Evolutionary conservation across 2,888 invertebrate genomes (phyloP).

Genomic region (Tenthredo amoena): DNA sequence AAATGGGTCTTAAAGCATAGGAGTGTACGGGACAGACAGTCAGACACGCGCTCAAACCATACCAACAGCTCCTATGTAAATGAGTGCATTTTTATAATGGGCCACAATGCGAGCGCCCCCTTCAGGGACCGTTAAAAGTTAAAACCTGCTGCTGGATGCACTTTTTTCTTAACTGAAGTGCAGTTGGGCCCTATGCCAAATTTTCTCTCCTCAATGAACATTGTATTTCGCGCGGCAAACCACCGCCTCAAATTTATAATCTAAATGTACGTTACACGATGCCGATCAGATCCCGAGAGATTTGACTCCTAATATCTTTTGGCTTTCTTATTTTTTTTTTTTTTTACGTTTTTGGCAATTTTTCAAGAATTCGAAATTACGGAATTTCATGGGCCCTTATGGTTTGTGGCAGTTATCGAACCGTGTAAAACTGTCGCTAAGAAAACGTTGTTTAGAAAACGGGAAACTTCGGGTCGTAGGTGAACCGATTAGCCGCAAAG

Average conservation of each 20-base stretch:
- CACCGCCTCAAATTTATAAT: constrained; percentile 50
- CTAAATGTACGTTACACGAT: not conserved
- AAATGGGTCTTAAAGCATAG: constrained; percentile 19
- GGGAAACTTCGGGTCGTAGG: not conserved
- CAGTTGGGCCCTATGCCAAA: constrained; percentile 44
- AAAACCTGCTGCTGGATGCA: constrained; percentile 73
- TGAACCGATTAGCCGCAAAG: not conserved
- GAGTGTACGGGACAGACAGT: constrained; percentile 34
- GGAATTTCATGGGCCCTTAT: not conserved
- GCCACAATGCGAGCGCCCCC: constrained; percentile 69
- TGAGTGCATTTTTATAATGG: constrained; percentile 74
- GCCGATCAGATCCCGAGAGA: not conserved
- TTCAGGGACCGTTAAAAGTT: constrained; percentile 75
- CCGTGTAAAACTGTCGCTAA: constrained; percentile 29
- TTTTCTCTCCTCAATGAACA: constrained; percentile 31
- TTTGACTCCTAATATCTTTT: not conserved
- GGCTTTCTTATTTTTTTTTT: not conserved
- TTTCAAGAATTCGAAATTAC: not conserved
- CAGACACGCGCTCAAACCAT: constrained; percentile 63
- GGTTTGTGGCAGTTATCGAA: not conserved
- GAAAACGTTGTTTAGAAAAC: constrained; percentile 28
- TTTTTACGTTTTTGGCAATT: not conserved
- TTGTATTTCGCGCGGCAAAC: constrained; percentile 56
- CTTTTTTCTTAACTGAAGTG: constrained; percentile 60
- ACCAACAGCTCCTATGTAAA: constrained; percentile 75